Evolutionary conservation across 1,140 invertebrate species (phyloP).

Genomic region (Lycorma delicatula): DNA sequence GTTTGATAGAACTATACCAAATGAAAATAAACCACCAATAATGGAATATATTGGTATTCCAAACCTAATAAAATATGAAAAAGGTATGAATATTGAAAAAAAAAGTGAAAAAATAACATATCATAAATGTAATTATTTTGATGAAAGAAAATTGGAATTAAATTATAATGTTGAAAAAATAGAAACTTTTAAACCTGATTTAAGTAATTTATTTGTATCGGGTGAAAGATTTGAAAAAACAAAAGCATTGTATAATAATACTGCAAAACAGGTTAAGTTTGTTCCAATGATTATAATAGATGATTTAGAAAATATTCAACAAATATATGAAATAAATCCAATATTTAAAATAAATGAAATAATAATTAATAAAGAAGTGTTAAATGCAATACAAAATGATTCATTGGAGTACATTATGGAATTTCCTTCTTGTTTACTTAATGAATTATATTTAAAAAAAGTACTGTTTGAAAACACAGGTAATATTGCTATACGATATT

Average conservation of each 20-base stretch:
- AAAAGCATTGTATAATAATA: not conserved
- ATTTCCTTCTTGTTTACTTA: not conserved
- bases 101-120: not conserved
- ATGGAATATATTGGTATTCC: not conserved
- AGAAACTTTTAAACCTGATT: not conserved
- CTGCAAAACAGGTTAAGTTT: not conserved
- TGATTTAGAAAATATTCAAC: not conserved
- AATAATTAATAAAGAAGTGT: not conserved
- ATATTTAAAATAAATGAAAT: not conserved
- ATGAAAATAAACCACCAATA: not conserved
- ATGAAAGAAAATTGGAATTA: not conserved
- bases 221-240: not conserved
- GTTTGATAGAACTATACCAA: not conserved
- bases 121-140: not conserved
- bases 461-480: not conserved
- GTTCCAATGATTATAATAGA: not conserved
- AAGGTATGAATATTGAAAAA: not conserved
- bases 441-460: not conserved
- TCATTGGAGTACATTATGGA: not conserved
- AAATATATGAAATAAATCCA: not conserved
- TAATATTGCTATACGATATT: not conserved
- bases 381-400: not conserved
- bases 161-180: not conserved
- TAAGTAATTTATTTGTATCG: not conserved
- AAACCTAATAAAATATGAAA: not conserved